These are phyloP conservation scores for Sylvietta virens DNA, from an alignment of 2,113 vertebrate species.

Conservation along the genomic window DNA sequence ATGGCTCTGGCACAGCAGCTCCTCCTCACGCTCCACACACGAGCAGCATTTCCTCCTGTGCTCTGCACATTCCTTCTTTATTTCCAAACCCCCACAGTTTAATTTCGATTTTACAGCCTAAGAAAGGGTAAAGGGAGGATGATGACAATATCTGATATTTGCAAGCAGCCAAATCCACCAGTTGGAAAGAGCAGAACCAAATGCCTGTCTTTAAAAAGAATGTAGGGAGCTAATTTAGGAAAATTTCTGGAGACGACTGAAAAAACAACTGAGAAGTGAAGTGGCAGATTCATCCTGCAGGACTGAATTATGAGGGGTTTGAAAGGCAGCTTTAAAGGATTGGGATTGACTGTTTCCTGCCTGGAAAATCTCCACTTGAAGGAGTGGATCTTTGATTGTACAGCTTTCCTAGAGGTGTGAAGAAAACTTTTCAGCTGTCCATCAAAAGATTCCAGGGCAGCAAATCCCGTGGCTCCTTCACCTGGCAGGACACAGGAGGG, in stretches of 20 bases:
- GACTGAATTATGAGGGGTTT: background rate
- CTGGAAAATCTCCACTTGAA: background rate
- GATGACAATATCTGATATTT: slow-evolving; percentile 34
- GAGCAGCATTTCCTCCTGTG: background rate
- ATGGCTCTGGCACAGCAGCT: background rate
- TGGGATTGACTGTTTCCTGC: background rate
- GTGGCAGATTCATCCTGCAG: background rate
- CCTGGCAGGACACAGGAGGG: background rate
- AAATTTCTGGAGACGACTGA: background rate
- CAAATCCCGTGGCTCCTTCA: background rate
- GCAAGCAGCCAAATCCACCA: slow-evolving; percentile 15
- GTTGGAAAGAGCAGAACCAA: slow-evolving; percentile 32
- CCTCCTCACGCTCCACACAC: background rate
- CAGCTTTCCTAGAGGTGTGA: background rate
- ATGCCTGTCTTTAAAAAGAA: background rate
- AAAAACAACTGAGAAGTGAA: background rate
- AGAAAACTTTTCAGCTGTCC: background rate
- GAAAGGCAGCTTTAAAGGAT: background rate
- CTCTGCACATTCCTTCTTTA: background rate
- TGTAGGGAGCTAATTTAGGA: background rate
- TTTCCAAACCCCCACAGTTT: background rate
- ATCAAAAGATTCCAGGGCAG: background rate
- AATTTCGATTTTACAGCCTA: slow-evolving; percentile 5
- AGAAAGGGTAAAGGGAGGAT: slow-evolving; percentile 9
- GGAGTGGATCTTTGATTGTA: background rate